Conservation (phyloP, 2,113 vertebrate species). For the Procavia capensis region DNA sequence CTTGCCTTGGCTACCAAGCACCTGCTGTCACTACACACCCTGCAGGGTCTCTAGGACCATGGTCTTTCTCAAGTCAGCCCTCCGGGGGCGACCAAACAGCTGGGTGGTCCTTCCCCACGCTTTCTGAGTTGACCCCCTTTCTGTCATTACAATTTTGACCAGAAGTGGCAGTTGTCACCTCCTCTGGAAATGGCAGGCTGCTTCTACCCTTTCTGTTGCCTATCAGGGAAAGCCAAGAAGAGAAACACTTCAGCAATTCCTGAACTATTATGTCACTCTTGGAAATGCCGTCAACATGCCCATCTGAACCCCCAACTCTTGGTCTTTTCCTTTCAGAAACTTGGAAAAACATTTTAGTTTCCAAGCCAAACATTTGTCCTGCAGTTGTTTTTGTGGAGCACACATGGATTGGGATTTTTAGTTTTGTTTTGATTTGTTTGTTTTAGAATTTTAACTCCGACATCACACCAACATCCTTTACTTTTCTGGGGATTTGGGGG, state of each 20-base stretch:
- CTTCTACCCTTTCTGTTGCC: neutral
- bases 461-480: neutral
- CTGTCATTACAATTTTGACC: neutral
- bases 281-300: conserved; percentile 1
- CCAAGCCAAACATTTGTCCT: conserved; percentile 55
- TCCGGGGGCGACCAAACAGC: neutral
- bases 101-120: neutral
- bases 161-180: neutral
- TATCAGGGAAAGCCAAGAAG: conserved; percentile 6
- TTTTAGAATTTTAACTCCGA: neutral
- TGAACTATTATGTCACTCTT: conserved; percentile 18
- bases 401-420: neutral
- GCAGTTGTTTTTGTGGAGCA: neutral
- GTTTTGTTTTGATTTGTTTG: neutral
- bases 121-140: neutral
- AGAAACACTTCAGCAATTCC: conserved; percentile 39
- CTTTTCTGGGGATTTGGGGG: neutral
- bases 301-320: conserved; percentile 23
- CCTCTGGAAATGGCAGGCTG: neutral
- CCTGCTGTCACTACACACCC: neutral
- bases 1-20: neutral
- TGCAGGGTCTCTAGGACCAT: neutral
- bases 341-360: conserved; percentile 49
- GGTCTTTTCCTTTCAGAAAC: conserved; percentile 39
- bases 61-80: neutral